Conservation (phyloP, 2,113 vertebrate genomes). For the Acrocephalus kingi region DNA sequence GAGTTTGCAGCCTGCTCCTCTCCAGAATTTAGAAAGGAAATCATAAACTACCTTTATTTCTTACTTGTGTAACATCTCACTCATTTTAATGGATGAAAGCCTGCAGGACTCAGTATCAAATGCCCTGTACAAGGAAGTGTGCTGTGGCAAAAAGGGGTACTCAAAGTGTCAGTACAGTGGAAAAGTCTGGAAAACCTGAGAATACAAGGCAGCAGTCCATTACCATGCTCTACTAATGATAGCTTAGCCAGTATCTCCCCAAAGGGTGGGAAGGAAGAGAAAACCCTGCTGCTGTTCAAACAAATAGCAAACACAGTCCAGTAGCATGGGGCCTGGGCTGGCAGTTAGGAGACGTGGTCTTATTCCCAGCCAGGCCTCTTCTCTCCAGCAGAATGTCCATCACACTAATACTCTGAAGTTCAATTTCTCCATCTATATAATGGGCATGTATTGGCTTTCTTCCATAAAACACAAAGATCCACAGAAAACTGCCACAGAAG, state of each 20-base stretch:
- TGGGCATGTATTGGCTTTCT: not conserved
- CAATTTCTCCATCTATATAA: constrained; percentile 7
- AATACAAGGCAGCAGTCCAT: not conserved
- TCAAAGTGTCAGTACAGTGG: not conserved
- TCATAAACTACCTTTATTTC: not conserved
- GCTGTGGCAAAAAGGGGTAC: not conserved
- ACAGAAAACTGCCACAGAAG: constrained; percentile 12
- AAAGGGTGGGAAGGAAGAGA: not conserved
- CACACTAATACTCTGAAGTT: not conserved
- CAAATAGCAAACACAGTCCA: not conserved
- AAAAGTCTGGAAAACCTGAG: not conserved
- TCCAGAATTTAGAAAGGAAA: not conserved
- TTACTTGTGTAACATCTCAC: not conserved
- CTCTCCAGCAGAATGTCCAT: not conserved
- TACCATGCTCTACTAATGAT: rapidly evolving
- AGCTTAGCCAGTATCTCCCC: not conserved
- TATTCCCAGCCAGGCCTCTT: not conserved
- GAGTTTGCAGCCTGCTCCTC: not conserved
- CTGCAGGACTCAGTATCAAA: not conserved
- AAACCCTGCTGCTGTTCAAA: not conserved
- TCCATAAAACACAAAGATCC: constrained; percentile 3
- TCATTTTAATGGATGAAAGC: not conserved
- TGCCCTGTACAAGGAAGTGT: not conserved
- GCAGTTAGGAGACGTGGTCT: not conserved
- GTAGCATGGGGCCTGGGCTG: not conserved